These are phyloP conservation scores for Actinia tenebrosa DNA, from an alignment of 64 coral and sea anemone species.

Conservation along the genomic window DNA sequence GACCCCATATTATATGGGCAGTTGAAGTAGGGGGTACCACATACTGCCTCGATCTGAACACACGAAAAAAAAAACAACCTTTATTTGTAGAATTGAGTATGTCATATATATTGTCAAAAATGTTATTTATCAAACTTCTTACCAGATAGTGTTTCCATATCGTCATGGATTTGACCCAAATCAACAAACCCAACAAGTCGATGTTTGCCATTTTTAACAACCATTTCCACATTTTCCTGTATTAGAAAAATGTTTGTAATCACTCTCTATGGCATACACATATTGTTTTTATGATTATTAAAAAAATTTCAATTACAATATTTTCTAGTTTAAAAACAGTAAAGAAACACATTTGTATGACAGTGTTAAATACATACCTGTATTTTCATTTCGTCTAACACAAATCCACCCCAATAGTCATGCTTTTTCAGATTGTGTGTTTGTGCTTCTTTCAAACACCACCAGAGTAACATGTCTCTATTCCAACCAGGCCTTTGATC, in stretches of 20 bases:
- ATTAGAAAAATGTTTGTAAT: too few relatives aligned
- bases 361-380: too few relatives aligned
- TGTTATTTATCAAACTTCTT: too few relatives aligned
- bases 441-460: constrained; percentile 31
- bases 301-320: background rate
- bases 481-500: constrained; percentile 38
- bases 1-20: too few relatives aligned
- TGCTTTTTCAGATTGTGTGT: background rate
- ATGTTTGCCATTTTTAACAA: background rate
- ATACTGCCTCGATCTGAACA: too few relatives aligned
- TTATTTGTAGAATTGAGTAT: too few relatives aligned
- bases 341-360: too few relatives aligned
- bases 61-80: too few relatives aligned
- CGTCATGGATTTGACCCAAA: constrained; percentile 45
- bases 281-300: too few relatives aligned
- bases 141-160: constrained; percentile 37
- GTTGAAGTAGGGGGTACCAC: too few relatives aligned
- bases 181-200: constrained; percentile 58
- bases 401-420: constrained; percentile 43
- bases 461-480: background rate
- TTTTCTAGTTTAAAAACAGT: background rate
- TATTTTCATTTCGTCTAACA: constrained; percentile 52
- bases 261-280: too few relatives aligned
- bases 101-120: too few relatives aligned
- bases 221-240: constrained; percentile 54